phyloP scores from a whole-genome alignment of 2,888 invertebrate genomes.

The Drosophila monieri region DNA sequence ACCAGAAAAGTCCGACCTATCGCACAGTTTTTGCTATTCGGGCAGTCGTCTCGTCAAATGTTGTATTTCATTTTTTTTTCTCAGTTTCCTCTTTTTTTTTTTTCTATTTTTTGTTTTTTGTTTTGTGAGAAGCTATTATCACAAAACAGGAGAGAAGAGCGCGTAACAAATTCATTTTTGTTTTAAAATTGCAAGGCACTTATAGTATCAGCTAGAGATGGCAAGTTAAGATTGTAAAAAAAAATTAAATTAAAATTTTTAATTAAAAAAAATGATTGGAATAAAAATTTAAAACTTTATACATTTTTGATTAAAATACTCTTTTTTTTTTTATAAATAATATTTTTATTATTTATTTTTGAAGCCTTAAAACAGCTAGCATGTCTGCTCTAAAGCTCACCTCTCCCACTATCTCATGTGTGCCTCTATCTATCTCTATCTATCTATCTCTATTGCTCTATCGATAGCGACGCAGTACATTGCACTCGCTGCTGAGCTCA shows the following conservation, averaged over 20 bases:
- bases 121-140: slow-evolving; percentile 53
- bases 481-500: slow-evolving; percentile 67
- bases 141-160: slow-evolving; percentile 47
- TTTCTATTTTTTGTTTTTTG: slow-evolving; percentile 15
- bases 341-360: background rate
- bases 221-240: background rate
- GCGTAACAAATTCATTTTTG: slow-evolving; percentile 71
- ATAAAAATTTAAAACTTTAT: background rate
- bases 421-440: slow-evolving; percentile 11
- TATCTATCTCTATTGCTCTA: slow-evolving; percentile 27
- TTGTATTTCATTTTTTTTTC: slow-evolving; percentile 37
- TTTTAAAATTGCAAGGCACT: slow-evolving; percentile 53
- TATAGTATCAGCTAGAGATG: background rate
- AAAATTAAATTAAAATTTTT: background rate
- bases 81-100: slow-evolving; percentile 17
- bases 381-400: slow-evolving; percentile 1
- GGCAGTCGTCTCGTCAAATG: slow-evolving; percentile 56
- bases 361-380: background rate
- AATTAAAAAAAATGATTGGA: background rate
- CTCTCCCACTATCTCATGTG: slow-evolving; percentile 4
- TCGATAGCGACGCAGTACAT: slow-evolving; percentile 62
- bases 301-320: background rate
- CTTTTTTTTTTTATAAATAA: background rate
- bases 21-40: slow-evolving; percentile 77
- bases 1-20: slow-evolving; percentile 70